Percentiles rank a stretch among this genome's conserved stretches.
Conservation (phyloP, 2,888 invertebrate species). For the Acanthoscelides obtectus region DNA sequence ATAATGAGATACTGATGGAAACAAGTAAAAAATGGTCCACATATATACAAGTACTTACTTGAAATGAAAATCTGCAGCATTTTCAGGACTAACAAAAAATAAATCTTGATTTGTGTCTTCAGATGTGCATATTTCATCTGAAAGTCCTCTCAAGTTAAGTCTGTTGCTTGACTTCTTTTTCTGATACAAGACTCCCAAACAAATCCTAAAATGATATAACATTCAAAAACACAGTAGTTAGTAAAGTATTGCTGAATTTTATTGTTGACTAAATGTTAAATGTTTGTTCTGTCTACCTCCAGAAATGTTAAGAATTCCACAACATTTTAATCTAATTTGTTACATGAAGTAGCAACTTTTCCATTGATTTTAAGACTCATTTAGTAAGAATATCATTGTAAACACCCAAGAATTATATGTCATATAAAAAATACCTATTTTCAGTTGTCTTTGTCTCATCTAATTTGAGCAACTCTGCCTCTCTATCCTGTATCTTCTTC, state of each 20-base stretch:
- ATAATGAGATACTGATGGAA: no score
- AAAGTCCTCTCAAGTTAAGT: not conserved
- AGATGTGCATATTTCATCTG: not conserved
- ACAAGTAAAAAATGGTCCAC: no score
- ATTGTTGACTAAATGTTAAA: no score
- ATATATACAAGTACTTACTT: no score
- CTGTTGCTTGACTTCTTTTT: not conserved
- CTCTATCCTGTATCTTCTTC: constrained; percentile 22
- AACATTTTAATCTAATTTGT: no score
- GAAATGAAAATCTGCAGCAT: constrained; percentile 42
- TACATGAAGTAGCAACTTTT: no score
- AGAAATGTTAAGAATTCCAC: no score
- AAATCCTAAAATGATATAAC: not conserved
- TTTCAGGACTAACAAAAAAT: constrained; percentile 36
- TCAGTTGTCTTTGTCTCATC: not conserved
- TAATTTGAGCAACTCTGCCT: constrained; percentile 4
- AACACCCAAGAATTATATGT: not conserved
- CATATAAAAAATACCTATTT: not conserved
- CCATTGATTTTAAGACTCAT: no score
- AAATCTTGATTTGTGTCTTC: constrained; percentile 2
- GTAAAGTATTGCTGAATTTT: no score
- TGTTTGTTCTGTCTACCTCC: no score
- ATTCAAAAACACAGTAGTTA: no score
- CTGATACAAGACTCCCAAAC: not conserved
- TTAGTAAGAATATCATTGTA: no score